Base-by-base conservation (phyloP, 2,888 invertebrate species). In the Drosophila sordidula region DNA sequence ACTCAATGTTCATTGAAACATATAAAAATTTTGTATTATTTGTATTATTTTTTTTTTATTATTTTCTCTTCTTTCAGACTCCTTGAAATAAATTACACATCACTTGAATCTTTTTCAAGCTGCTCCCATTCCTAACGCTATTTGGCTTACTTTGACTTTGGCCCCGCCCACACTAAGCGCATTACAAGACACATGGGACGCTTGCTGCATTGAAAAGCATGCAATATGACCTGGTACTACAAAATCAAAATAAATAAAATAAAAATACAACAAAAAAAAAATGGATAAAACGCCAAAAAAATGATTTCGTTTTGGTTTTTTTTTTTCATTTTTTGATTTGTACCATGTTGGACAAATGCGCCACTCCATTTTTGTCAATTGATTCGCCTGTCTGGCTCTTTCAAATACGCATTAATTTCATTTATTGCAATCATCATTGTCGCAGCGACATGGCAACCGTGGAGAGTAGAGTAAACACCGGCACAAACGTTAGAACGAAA, bases 311-410 rank as follows among this genome's bases (percentile, higher is more conserved):
- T 69, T 51, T 62, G 44, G 52, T 22, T 66, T 34, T 29, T 29
- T 29, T 32, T 62, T 64, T 55, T 64, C 51, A 52, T 49, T 18
- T 63, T 68, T 47, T 57, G 69, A 69, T 76, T 76, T 65, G 75
- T 41, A 45, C 14, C 41, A 52, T 59, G 55, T 46, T 54, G 54
- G 36, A 57, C 49, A 75, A 79, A 79, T 78, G 80, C 70, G 80
- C 45, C 69, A 75, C 78, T 80, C 75, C 80, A 78, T 84, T 87
- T 87, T 79, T 72, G 75, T 82, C 84, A 86, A 88, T 88, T 88
- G 87, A 88, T 89, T 87, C 89, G 86, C 87, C 82, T 87, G 89
- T 89, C 89, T 88, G 87, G 78, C 67, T 78, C 74, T 82, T 85
- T 83, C 74, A 89, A 86, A 87, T 87, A 83, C 80, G 74, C 87